A percentile compares a stretch with the other conserved stretches of the same genome.
phyloP scores from a whole-genome alignment of 1,140 invertebrate species.

The Lepidurus arcticus region DNA sequence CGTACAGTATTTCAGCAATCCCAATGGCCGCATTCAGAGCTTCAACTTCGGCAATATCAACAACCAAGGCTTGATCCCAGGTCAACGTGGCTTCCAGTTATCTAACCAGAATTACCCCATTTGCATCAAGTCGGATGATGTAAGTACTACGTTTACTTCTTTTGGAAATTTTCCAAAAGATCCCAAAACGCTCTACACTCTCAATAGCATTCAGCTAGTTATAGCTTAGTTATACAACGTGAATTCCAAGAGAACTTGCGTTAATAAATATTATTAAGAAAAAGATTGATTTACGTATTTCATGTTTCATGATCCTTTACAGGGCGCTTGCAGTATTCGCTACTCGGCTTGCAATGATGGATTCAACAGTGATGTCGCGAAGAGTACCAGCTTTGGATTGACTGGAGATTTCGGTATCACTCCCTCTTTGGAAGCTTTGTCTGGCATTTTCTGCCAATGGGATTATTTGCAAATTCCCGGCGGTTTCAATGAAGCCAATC shows the following conservation, averaged over 20 bases:
- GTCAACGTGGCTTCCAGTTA: slow-evolving; percentile 65
- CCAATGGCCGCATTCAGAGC: slow-evolving; percentile 59
- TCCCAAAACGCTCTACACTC: no score
- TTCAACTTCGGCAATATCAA: slow-evolving; percentile 65
- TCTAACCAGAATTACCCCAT: slow-evolving; percentile 68
- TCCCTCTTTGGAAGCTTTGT: background rate
- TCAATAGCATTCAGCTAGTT: no score
- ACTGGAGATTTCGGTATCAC: background rate
- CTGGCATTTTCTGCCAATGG: slow-evolving; percentile 8
- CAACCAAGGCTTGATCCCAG: slow-evolving; percentile 49
- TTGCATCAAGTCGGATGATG: slow-evolving; percentile 60
- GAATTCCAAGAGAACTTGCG: no score
- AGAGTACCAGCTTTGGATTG: slow-evolving; percentile 12
- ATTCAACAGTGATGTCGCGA: background rate
- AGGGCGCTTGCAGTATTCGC: slow-evolving; percentile 5
- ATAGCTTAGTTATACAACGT: no score
- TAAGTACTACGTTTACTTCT: background rate
- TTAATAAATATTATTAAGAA: no score
- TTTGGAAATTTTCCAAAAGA: background rate
- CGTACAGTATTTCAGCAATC: slow-evolving; percentile 64
- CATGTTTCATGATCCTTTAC: background rate
- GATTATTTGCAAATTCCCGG: slow-evolving; percentile 29
- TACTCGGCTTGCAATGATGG: background rate
- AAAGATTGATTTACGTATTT: no score
- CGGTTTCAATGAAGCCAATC: slow-evolving; percentile 23